phyloP scores from a whole-genome alignment of 2,113 vertebrate genomes.

The Leptosomus discolor region DNA sequence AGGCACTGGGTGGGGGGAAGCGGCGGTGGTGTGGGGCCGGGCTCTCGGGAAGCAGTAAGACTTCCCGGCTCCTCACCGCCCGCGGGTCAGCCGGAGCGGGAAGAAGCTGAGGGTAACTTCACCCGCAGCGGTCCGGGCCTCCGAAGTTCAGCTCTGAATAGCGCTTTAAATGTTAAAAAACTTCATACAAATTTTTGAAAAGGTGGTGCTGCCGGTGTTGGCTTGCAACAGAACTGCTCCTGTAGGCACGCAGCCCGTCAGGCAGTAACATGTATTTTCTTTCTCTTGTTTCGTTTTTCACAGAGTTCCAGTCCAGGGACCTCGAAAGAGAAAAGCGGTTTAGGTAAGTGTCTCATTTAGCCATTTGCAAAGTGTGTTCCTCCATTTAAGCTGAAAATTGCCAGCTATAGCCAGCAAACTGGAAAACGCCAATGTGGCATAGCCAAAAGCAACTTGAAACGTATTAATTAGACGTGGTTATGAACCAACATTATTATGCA shows the following conservation, averaged over 20 bases:
- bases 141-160: fast-evolving
- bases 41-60: neutral
- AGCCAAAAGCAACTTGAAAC: neutral
- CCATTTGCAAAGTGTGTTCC: neutral
- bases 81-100: fast-evolving
- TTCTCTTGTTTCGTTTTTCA: neutral
- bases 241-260: neutral
- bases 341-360: neutral
- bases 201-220: neutral
- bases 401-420: too few relatives aligned
- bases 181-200: fast-evolving
- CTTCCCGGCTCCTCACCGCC: fast-evolving
- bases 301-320: neutral
- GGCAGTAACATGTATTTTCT: neutral
- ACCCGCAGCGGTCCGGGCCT: fast-evolving
- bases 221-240: neutral
- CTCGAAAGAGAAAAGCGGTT: fast-evolving
- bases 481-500: neutral
- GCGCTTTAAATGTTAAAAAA: neutral
- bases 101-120: fast-evolving
- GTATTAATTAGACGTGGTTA: neutral
- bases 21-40: neutral
- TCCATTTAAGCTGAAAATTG: neutral
- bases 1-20: neutral
- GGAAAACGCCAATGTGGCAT: neutral